Percentiles rank a stretch among this genome's conserved stretches.
These are phyloP conservation scores for Eustalomyia histrio DNA, from an alignment of 2,888 invertebrate genomes.

Conservation along the genomic window DNA sequence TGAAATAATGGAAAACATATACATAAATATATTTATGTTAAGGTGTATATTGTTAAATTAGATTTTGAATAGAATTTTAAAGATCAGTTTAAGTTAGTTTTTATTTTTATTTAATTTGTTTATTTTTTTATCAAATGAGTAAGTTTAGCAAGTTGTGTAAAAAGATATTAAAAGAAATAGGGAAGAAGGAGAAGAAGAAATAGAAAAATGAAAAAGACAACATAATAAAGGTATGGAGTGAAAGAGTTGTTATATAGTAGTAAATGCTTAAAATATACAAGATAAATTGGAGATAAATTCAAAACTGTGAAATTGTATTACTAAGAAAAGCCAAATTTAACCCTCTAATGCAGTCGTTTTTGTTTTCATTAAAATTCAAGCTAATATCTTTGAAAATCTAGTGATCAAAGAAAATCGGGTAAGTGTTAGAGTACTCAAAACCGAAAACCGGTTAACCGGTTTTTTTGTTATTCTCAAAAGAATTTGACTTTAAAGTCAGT, in stretches of 20 bases:
- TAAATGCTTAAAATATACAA: background rate
- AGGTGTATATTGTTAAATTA: background rate
- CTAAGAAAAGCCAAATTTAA: no score
- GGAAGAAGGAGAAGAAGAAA: conserved; percentile 3
- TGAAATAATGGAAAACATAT: conserved; percentile 40
- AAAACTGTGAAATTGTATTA: no score
- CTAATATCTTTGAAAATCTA: no score
- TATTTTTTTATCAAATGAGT: background rate
- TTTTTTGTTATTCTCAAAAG: no score
- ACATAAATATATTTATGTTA: conserved; percentile 25
- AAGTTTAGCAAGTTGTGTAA: background rate
- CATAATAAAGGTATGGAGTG: background rate
- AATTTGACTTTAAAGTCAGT: no score
- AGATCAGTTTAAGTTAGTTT: background rate
- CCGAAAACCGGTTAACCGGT: no score
- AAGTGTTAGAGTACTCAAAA: no score
- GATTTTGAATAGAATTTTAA: background rate
- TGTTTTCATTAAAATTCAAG: no score
- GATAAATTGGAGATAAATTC: background rate
- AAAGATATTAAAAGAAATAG: conserved; percentile 1
- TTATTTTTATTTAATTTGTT: background rate
- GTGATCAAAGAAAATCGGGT: no score
- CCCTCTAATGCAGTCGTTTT: no score
- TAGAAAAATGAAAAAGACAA: background rate
- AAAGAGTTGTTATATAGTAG: background rate